Conservation (phyloP, 92 coral and sea anemone species). For the Phenganax subtilis region DNA sequence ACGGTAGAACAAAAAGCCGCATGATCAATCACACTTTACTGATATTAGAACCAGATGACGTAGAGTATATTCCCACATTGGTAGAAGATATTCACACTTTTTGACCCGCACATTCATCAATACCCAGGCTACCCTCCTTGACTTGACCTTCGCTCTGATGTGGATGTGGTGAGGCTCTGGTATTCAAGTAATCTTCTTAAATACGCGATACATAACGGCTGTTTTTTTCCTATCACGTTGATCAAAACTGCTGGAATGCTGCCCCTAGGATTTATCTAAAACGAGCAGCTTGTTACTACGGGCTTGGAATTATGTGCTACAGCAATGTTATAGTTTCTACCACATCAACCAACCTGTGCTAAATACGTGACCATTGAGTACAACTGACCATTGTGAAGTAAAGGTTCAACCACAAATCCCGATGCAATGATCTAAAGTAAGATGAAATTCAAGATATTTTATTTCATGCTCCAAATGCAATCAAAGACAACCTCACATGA, state of each 20-base stretch:
- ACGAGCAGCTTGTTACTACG: background rate
- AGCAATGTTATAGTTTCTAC: background rate
- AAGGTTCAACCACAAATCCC: slow-evolving; percentile 96
- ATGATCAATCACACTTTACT: no score
- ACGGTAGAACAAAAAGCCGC: no score
- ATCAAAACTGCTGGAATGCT: slow-evolving; percentile 62
- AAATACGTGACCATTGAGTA: slow-evolving; percentile 91
- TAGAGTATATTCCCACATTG: no score
- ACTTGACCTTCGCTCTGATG: background rate
- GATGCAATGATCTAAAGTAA: slow-evolving; percentile 57
- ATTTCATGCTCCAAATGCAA: background rate
- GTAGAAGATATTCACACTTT: no score
- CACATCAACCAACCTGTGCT: slow-evolving; percentile 62
- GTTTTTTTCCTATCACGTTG: slow-evolving; percentile 70
- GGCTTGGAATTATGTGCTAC: background rate
- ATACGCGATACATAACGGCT: slow-evolving; percentile 74
- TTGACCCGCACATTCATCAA: no score
- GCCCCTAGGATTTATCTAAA: slow-evolving; percentile 78
- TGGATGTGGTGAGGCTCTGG: background rate
- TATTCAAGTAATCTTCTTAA: slow-evolving; percentile 60
- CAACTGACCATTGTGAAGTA: slow-evolving; percentile 83
- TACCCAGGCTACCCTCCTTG: no score
- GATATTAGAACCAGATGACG: no score
- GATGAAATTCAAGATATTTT: background rate
- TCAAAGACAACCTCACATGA: background rate